phyloP scores from a whole-genome alignment of 2,888 invertebrate species.

The Protodeltote pygarga region DNA sequence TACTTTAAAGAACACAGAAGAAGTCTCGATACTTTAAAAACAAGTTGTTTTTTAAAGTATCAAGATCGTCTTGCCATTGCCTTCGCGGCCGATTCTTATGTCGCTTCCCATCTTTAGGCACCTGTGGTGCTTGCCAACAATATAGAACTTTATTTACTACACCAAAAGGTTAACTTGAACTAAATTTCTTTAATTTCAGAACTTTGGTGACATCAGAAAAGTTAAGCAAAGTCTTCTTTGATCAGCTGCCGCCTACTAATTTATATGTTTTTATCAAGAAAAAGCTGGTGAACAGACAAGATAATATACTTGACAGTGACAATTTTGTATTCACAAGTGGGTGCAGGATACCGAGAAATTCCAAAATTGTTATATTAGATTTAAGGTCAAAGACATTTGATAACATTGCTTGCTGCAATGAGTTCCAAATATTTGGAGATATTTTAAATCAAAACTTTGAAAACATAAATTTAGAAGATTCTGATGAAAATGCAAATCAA shows the following conservation, averaged over 20 bases:
- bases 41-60: too few relatives aligned
- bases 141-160: too few relatives aligned
- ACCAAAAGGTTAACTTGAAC: neutral
- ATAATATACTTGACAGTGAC: slow-evolving; percentile 62
- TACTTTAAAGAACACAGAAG: too few relatives aligned
- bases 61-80: too few relatives aligned
- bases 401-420: slow-evolving; percentile 72
- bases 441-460: slow-evolving; percentile 54
- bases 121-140: too few relatives aligned
- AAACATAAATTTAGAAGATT: slow-evolving; percentile 52
- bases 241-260: slow-evolving; percentile 77
- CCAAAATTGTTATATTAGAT: slow-evolving; percentile 72
- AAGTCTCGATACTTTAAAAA: too few relatives aligned
- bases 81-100: too few relatives aligned
- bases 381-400: slow-evolving; percentile 61
- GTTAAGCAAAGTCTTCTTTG: slow-evolving; percentile 73
- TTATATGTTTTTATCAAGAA: slow-evolving; percentile 83
- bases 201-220: slow-evolving; percentile 79
- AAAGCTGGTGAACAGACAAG: slow-evolving; percentile 53
- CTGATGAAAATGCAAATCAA: slow-evolving; percentile 46
- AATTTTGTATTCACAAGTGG: slow-evolving; percentile 72
- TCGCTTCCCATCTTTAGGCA: too few relatives aligned
- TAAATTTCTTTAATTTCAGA: slow-evolving; percentile 63
- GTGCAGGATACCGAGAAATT: slow-evolving; percentile 71
- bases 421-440: slow-evolving; percentile 78